A percentile compares a stretch with the other conserved stretches of the same genome.
phyloP scores from a whole-genome alignment of 2,797 vertebrate species.

The Adrianichthys oophorus region DNA sequence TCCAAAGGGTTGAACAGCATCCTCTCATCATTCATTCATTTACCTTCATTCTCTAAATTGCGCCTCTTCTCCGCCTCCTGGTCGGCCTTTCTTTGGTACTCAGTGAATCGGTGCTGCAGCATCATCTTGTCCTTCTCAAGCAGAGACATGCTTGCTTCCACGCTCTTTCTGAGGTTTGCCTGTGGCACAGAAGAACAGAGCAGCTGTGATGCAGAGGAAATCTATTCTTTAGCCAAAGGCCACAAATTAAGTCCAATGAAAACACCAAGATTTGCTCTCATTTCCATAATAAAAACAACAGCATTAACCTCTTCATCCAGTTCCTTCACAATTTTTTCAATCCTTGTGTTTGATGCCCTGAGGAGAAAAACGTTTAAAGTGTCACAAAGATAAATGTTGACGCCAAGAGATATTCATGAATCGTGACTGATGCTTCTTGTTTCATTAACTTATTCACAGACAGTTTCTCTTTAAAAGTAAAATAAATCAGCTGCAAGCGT shows the following conservation, averaged over 20 bases:
- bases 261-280: neutral
- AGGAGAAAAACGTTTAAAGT: slow-evolving; percentile 4
- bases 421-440: neutral
- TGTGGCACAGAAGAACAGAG: slow-evolving; percentile 47
- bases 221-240: neutral
- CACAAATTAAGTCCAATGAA: neutral
- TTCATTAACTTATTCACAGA: too few relatives aligned
- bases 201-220: slow-evolving; percentile 26
- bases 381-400: neutral
- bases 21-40: slow-evolving; percentile 11
- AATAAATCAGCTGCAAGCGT: too few relatives aligned
- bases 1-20: too few relatives aligned
- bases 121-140: slow-evolving; percentile 97
- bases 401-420: neutral
- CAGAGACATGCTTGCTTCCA: slow-evolving; percentile 85
- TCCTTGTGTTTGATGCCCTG: slow-evolving; percentile 91
- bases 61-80: slow-evolving; percentile 95
- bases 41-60: slow-evolving; percentile 96
- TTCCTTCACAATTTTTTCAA: slow-evolving; percentile 97
- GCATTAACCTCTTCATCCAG: slow-evolving; percentile 92
- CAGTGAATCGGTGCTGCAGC: slow-evolving; percentile 89
- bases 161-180: slow-evolving; percentile 85
- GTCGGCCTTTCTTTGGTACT: slow-evolving; percentile 95
- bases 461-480: too few relatives aligned
- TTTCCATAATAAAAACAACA: neutral